Base-by-base conservation (phyloP, 2,888 invertebrate genomes). In the Achlya flavicornis region DNA sequence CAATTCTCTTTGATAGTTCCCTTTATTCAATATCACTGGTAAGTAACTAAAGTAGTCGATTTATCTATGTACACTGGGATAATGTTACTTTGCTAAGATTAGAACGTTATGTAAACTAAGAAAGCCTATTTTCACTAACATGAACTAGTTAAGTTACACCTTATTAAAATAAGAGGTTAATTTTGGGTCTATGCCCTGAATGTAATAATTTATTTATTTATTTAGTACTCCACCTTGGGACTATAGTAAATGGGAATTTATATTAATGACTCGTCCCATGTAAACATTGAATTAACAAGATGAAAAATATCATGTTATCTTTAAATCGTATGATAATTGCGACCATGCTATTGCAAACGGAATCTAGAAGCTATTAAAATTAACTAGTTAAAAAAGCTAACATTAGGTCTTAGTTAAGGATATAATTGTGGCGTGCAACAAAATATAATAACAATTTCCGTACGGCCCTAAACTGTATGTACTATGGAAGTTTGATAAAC, bases 401-500 rank as follows among this genome's bases (percentile, higher is more conserved):
- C 38, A 10, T 10, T 38, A 38, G 38, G 38, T 35, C 35, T 35
- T 35, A 35, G 7, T 35, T 35, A 10, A 7, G 10, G 38, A 14
- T 41, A 41, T 8, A 41, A 41, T 11, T 10, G 6, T 41, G 41
- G 41, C 0, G 35, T 35, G 7, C 35, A 35, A 7, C 35, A 6
- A 38, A 43, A 14, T 43, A 4, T 14, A 43, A 14, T 43, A 7
- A 53, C 19, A 53, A 53, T 19, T 53, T 53, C 10, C 10, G 19
- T 53, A 73, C 33, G 63, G 58, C 61, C 63, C 26, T 26, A 57
- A 61, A 61, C 43, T 59, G 14, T 57, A 74, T 64, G 74, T 75
- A 71, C 77, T 77, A 80, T 78, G 71, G 74, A 78, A 75, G 78
- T 84, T 84, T 82, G 80, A 84, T 85, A 85, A 86, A 85, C 81